Conservation (phyloP, 2,888 invertebrate species). For the Mylabris sibirica region DNA sequence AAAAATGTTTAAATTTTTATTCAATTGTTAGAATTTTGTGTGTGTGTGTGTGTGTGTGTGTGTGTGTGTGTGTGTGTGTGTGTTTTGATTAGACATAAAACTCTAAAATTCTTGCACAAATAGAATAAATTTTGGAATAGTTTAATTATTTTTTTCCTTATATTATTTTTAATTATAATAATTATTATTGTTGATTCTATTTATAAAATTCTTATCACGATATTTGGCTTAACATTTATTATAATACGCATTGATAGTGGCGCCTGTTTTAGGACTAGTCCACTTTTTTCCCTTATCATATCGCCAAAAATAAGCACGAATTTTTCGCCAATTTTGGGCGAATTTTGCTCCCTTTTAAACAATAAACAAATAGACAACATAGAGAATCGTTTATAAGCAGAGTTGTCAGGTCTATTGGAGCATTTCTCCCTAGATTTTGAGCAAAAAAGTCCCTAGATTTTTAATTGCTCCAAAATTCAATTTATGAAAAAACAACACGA, state of each 20-base stretch:
- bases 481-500: too few relatives aligned
- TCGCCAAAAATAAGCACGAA: background rate
- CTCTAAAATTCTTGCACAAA: background rate
- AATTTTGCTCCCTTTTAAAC: slow-evolving; percentile 19
- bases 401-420: too few relatives aligned
- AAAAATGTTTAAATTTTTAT: background rate
- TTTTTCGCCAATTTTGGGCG: background rate
- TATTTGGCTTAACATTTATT: slow-evolving; percentile 24
- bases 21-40: background rate
- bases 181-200: slow-evolving; percentile 9
- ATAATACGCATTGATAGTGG: slow-evolving; percentile 21
- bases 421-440: too few relatives aligned
- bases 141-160: background rate
- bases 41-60: too few relatives aligned
- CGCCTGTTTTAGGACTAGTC: background rate
- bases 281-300: background rate
- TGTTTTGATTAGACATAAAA: background rate
- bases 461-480: too few relatives aligned
- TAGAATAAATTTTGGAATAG: slow-evolving; percentile 11
- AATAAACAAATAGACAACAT: slow-evolving; percentile 9
- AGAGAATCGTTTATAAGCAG: background rate
- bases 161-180: background rate
- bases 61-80: too few relatives aligned
- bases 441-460: too few relatives aligned
- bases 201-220: slow-evolving; percentile 27